phyloP scores from a whole-genome alignment of 2,797 vertebrate species.

The Avahi laniger region DNA sequence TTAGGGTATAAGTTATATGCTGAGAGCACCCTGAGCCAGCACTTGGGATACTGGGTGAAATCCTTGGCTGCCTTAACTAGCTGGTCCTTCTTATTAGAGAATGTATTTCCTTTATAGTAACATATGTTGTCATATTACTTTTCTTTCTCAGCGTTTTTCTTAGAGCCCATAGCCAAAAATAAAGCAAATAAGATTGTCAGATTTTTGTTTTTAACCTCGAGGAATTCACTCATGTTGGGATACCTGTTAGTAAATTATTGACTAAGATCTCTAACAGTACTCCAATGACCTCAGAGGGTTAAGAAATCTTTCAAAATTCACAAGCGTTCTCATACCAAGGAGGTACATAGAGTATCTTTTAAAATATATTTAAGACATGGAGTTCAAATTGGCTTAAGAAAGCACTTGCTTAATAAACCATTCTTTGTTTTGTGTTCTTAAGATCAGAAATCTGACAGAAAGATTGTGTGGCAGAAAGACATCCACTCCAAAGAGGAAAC shows the following conservation, averaged over 20 bases:
- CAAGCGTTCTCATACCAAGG: background rate
- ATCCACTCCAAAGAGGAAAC: background rate
- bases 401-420: slow-evolving; percentile 6
- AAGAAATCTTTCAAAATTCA: slow-evolving; percentile 35
- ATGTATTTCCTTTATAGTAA: background rate
- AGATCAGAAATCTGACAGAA: slow-evolving; percentile 28
- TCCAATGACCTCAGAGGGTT: background rate
- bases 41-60: background rate
- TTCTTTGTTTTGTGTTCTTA: slow-evolving; percentile 22
- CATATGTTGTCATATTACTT: background rate
- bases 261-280: background rate
- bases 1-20: background rate
- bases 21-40: background rate
- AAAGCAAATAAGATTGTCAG: background rate
- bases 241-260: background rate
- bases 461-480: background rate
- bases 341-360: background rate
- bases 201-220: background rate
- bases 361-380: background rate
- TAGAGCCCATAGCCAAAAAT: background rate
- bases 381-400: background rate
- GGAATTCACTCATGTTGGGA: background rate
- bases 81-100: background rate
- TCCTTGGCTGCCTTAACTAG: background rate
- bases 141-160: background rate